Conservation (phyloP, 2,888 invertebrate species). For the Campopleginae sp. region DNA sequence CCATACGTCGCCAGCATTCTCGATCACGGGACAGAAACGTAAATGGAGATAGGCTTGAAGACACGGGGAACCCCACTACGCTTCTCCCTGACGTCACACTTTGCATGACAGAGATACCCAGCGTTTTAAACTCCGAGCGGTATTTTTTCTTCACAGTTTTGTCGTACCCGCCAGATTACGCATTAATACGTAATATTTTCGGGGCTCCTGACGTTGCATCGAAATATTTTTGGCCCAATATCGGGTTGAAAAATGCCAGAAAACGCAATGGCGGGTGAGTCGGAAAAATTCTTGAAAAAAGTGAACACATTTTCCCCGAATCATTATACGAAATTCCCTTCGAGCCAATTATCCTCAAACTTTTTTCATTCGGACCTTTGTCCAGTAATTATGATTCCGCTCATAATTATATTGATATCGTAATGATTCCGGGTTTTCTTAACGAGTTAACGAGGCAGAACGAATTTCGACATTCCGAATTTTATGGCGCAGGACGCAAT, state of each 20-base stretch:
- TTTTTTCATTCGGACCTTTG: background rate
- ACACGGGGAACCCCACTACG: slow-evolving; percentile 57
- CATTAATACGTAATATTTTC: background rate
- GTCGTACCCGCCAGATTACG: background rate
- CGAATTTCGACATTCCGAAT: background rate
- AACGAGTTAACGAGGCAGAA: background rate
- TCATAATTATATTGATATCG: background rate
- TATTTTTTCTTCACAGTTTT: slow-evolving; percentile 5
- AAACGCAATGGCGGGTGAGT: background rate
- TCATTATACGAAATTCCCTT: too few relatives aligned
- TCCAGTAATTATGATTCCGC: background rate
- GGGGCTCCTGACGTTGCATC: background rate
- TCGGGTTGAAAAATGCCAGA: background rate
- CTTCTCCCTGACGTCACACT: slow-evolving; percentile 48
- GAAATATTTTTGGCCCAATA: background rate
- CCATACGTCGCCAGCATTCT: background rate
- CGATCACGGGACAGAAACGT: slow-evolving; percentile 1
- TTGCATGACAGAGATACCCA: background rate
- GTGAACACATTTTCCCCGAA: too few relatives aligned
- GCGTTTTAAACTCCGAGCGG: slow-evolving; percentile 5
- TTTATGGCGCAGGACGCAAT: too few relatives aligned
- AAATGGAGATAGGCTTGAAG: slow-evolving; percentile 40
- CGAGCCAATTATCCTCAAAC: background rate
- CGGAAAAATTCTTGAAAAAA: background rate
- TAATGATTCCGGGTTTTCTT: background rate